phyloP scores from a whole-genome alignment of 2,797 vertebrate genomes.

The Graptemys geographica region DNA sequence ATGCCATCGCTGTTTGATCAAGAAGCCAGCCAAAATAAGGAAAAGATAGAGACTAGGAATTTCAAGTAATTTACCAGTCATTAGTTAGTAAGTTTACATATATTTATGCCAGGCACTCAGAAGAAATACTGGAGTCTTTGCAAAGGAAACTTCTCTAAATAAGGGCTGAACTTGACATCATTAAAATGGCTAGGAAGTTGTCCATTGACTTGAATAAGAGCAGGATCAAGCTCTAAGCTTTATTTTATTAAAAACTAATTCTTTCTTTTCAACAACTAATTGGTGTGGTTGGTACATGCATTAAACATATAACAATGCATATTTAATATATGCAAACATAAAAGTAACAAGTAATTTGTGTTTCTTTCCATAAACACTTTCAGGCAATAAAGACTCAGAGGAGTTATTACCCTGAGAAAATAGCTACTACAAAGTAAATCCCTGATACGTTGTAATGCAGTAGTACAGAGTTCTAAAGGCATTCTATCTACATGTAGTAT shows the following conservation, averaged over 20 bases:
- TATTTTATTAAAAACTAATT: neutral
- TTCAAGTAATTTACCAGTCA: neutral
- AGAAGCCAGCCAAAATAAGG: neutral
- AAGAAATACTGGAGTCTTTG: neutral
- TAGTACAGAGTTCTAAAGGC: neutral
- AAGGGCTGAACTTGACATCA: neutral
- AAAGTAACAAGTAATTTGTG: fast-evolving
- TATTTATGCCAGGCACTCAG: neutral
- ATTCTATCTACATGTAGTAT: neutral
- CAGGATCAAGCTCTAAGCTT: neutral
- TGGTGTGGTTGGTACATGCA: neutral
- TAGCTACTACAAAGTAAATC: neutral
- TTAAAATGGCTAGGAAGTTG: neutral
- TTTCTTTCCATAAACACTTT: neutral
- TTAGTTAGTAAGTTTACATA: neutral
- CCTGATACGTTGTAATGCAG: neutral
- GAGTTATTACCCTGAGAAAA: neutral
- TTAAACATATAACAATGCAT: neutral
- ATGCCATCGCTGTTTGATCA: neutral
- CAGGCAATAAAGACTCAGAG: neutral
- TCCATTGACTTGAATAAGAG: neutral
- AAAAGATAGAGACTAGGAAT: neutral
- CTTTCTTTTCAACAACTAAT: neutral
- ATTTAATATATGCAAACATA: neutral
- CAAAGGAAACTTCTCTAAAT: neutral